Conservation (phyloP, 2,797 vertebrate genomes). For the Trachops cirrhosus region DNA sequence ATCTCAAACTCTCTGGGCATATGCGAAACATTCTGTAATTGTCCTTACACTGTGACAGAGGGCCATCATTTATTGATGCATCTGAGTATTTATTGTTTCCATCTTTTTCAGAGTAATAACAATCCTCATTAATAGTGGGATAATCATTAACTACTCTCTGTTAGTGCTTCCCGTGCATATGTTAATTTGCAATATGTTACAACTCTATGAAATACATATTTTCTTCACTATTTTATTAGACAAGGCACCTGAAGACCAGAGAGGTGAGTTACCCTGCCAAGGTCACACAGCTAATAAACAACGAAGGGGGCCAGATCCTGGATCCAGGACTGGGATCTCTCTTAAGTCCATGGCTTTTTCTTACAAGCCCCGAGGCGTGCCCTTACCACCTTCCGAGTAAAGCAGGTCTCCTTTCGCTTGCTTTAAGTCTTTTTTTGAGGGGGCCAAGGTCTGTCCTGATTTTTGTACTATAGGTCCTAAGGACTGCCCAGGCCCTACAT, state of each 20-base stretch:
- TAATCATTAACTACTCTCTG: neutral
- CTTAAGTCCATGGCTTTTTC: neutral
- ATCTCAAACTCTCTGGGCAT: neutral
- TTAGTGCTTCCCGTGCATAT: too few species aligned
- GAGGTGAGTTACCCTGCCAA: neutral
- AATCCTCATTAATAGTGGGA: neutral
- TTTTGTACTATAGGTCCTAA: neutral
- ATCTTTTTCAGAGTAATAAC: neutral
- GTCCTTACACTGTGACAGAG: neutral
- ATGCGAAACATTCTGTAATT: neutral
- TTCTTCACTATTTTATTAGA: neutral
- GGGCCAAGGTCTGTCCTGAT: neutral
- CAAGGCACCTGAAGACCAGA: neutral
- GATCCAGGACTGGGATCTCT: neutral
- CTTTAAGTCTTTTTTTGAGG: neutral
- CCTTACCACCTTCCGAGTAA: neutral
- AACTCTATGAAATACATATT: neutral
- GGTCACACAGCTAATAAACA: neutral
- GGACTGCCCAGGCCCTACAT: neutral
- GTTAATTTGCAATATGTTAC: neutral
- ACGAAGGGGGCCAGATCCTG: neutral
- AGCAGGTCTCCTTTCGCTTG: neutral
- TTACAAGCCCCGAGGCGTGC: neutral
- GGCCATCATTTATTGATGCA: fast-evolving
- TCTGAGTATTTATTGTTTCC: neutral